Percentiles rank a stretch among this genome's conserved stretches.
Conservation (phyloP, 2,888 invertebrate species). For the Anagyrus pseudococci region DNA sequence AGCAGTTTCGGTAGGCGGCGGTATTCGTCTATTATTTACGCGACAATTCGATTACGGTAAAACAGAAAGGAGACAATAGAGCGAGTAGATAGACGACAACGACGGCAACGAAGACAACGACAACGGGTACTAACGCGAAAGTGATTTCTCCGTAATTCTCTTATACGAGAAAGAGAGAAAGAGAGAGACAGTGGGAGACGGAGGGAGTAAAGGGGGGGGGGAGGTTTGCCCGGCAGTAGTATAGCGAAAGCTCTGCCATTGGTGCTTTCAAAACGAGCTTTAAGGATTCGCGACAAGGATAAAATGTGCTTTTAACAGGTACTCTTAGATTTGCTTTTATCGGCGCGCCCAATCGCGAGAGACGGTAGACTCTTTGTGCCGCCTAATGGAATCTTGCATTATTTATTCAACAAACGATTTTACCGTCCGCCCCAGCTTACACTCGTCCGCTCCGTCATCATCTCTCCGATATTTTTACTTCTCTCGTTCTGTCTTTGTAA, state of each 20-base stretch:
- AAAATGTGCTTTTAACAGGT: conserved; percentile 13
- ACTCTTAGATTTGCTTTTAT: conserved; percentile 6
- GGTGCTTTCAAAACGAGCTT: conserved; percentile 8
- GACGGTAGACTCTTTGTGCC: no score
- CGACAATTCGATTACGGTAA: not conserved
- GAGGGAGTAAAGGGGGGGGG: no score
- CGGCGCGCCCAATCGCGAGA: no score
- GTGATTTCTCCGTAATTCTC: conserved; percentile 15
- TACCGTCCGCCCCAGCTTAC: no score
- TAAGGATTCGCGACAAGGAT: conserved; percentile 12
- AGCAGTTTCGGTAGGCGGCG: not conserved
- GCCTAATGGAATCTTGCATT: no score
- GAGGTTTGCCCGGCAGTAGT: not conserved
- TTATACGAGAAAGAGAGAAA: no score
- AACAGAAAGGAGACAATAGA: not conserved
- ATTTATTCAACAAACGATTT: no score
- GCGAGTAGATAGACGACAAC: not conserved
- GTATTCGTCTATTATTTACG: not conserved
- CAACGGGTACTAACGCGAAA: not conserved
- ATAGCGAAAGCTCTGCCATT: not conserved
- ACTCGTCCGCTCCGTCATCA: no score
- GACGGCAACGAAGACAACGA: not conserved
- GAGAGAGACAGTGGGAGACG: no score
- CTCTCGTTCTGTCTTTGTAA: no score
- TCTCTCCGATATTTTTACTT: no score